Evolutionary conservation across 2,888 invertebrate species (phyloP).

Genomic region (Pteria penguin): DNA sequence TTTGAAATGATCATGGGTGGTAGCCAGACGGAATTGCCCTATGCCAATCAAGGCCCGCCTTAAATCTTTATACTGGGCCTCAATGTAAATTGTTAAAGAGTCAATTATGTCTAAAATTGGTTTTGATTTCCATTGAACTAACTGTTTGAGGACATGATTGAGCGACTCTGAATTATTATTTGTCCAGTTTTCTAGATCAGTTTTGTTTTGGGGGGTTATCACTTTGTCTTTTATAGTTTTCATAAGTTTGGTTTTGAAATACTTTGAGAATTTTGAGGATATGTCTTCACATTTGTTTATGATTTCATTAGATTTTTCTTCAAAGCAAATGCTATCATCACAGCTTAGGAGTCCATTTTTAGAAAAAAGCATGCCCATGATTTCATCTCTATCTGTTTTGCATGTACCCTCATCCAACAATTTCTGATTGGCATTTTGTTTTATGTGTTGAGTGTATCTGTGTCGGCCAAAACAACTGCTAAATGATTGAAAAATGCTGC

Average conservation of each 20-base stretch:
- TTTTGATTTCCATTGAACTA: conserved; percentile 6
- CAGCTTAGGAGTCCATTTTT: background rate
- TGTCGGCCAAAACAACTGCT: background rate
- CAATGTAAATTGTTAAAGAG: background rate
- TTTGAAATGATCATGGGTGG: background rate
- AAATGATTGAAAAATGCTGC: background rate
- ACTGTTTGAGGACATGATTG: conserved; percentile 1
- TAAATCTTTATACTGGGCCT: conserved; percentile 10
- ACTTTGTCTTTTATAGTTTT: background rate
- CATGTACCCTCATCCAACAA: background rate
- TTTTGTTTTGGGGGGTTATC: background rate
- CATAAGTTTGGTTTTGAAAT: conserved; percentile 11
- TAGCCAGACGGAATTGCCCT: conserved; percentile 6
- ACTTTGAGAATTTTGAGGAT: background rate
- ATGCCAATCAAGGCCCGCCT: background rate
- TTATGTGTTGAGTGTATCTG: background rate
- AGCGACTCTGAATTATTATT: conserved; percentile 3
- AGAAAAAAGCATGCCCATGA: background rate
- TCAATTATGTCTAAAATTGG: background rate
- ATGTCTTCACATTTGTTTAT: background rate
- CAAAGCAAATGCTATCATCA: conserved; percentile 13
- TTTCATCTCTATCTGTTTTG: background rate
- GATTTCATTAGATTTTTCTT: background rate
- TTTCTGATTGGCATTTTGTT: conserved; percentile 12
- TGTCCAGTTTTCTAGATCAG: background rate